Conservation (phyloP, 37 sponge, comb jelly and placozoan species). For the Ephydatia muelleri region DNA sequence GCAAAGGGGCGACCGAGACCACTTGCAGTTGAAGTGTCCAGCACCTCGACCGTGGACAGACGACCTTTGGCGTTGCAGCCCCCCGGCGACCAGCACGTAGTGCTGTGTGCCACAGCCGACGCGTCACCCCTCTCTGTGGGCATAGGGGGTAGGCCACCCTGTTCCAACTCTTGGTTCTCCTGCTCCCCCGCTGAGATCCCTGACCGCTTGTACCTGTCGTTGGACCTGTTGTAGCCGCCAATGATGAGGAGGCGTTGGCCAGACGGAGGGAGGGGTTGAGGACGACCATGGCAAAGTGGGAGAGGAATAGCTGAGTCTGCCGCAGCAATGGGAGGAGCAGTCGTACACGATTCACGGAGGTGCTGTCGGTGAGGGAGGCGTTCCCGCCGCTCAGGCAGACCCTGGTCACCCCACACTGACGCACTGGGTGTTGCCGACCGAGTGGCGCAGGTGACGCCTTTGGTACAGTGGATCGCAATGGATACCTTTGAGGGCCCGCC, state of each 20-base stretch:
- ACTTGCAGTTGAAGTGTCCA: constrained; percentile 19
- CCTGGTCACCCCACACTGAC: constrained; percentile 1
- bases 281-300: constrained; percentile 40
- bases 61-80: constrained; percentile 9
- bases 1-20: constrained; percentile 6
- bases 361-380: not conserved
- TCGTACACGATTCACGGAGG: constrained; percentile 28
- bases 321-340: constrained; percentile 4
- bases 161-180: constrained; percentile 21
- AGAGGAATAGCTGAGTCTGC: not conserved
- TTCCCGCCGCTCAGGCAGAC: constrained; percentile 31
- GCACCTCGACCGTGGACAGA: constrained; percentile 18
- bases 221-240: constrained; percentile 30
- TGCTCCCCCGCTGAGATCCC: constrained; percentile 17
- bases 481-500: not conserved
- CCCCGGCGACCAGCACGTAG: too few species aligned
- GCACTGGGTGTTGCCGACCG: constrained; percentile 30
- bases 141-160: not conserved
- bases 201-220: constrained; percentile 46
- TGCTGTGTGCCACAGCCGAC: constrained; percentile 16
- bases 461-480: constrained; percentile 21
- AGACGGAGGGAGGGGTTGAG: too few species aligned
- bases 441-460: not conserved
- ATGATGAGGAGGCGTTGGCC: constrained; percentile 17
- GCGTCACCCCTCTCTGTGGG: constrained; percentile 18